phyloP scores from a whole-genome alignment of 1,140 invertebrate species.

The Adoxophyes honmai region DNA sequence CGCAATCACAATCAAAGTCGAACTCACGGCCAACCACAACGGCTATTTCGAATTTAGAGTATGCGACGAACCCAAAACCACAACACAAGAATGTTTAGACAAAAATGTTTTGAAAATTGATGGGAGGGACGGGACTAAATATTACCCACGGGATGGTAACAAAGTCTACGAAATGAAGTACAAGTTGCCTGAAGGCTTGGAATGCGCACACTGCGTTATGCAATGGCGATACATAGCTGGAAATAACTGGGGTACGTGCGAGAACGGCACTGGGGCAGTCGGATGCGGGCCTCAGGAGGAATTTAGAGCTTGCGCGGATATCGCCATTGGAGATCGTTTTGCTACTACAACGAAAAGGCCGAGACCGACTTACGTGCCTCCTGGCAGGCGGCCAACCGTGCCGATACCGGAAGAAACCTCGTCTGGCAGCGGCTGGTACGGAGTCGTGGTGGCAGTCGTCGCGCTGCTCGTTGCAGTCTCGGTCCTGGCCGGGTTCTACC shows the following conservation, averaged over 20 bases:
- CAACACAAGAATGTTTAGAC: constrained; percentile 87
- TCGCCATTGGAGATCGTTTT: constrained; percentile 80
- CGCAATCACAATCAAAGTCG: constrained; percentile 84
- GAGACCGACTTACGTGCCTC: constrained; percentile 61
- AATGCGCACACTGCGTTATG: constrained; percentile 87
- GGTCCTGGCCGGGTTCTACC: constrained; percentile 58
- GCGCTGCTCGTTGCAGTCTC: constrained; percentile 56
- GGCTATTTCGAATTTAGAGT: constrained; percentile 94
- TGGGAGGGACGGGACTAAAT: constrained; percentile 75
- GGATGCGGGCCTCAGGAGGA: constrained; percentile 93
- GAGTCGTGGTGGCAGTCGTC: constrained; percentile 52
- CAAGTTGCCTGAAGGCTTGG: constrained; percentile 81
- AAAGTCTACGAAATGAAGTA: constrained; percentile 87
- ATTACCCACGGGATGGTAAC: constrained; percentile 87
- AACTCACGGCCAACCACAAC: constrained; percentile 87
- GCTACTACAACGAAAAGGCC: constrained; percentile 53
- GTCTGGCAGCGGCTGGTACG: constrained; percentile 53
- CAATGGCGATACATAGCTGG: constrained; percentile 91
- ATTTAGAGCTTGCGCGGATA: constrained; percentile 91
- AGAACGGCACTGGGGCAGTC: constrained; percentile 83
- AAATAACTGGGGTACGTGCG: constrained; percentile 88
- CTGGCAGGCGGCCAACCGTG: constrained; percentile 49
- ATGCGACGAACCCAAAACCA: constrained; percentile 81
- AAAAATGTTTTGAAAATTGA: constrained; percentile 81
- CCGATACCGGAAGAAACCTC: constrained; percentile 53